A percentile compares a stretch with the other conserved stretches of the same genome.
Evolutionary conservation across 1,140 invertebrate genomes (phyloP).

Genomic region (Zelostemma sp.): DNA sequence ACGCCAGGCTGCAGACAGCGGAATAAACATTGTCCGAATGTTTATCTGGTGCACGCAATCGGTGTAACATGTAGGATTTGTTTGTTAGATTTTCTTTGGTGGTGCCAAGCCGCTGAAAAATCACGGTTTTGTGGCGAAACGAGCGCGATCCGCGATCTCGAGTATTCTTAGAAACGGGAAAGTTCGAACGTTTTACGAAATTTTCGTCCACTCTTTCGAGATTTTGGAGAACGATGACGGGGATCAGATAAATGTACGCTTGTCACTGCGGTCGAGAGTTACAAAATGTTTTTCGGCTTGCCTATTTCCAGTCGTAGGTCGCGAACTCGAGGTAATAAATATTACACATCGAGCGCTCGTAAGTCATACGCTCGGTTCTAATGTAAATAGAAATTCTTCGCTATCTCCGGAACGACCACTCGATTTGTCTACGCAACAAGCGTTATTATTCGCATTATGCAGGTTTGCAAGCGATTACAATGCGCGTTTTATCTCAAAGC

Average conservation of each 20-base stretch:
- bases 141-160: not conserved
- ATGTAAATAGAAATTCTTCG: conserved; percentile 48
- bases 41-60: conserved; percentile 57
- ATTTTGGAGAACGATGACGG: too few species aligned
- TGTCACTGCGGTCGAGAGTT: too few species aligned
- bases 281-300: too few species aligned
- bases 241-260: too few species aligned
- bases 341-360: conserved; percentile 48
- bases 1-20: conserved; percentile 39
- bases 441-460: conserved; percentile 31
- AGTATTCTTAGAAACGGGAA: not conserved
- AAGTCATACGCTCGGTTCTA: conserved; percentile 46
- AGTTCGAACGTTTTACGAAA: not conserved
- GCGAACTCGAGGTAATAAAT: conserved; percentile 42
- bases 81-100: conserved; percentile 11
- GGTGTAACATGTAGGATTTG: conserved; percentile 16
- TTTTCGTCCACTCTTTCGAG: not conserved
- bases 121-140: conserved; percentile 16
- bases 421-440: conserved; percentile 28
- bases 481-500: conserved; percentile 1
- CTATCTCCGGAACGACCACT: conserved; percentile 23
- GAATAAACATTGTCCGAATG: conserved; percentile 51
- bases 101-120: not conserved
- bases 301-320: conserved; percentile 17
- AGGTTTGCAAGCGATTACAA: conserved; percentile 15